phyloP scores from a whole-genome alignment of 2,797 vertebrate genomes.

The Pelochelys cantorii region DNA sequence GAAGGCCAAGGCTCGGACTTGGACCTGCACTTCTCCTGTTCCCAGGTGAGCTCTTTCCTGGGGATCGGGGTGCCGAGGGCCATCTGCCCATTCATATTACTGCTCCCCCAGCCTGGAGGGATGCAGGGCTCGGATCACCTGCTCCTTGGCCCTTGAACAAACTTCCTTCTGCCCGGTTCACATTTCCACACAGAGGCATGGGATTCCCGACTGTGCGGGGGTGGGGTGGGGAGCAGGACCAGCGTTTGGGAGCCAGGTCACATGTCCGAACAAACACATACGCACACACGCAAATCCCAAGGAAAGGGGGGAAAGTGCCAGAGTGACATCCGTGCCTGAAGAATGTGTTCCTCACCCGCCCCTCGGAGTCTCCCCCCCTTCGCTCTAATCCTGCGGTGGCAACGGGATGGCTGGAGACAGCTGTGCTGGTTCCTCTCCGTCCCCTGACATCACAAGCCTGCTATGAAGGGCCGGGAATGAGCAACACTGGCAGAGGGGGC shows the following conservation, averaged over 20 bases:
- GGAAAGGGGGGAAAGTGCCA: background rate
- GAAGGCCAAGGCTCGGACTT: background rate
- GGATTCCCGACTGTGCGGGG: background rate
- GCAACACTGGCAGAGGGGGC: background rate
- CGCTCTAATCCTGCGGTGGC: constrained; percentile 61
- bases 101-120: background rate
- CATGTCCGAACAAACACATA: background rate
- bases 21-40: background rate
- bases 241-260: background rate
- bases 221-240: background rate
- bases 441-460: constrained; percentile 49
- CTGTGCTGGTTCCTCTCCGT: constrained; percentile 57
- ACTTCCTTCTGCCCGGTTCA: background rate
- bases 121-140: background rate
- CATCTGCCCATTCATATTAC: background rate
- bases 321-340: constrained; percentile 62
- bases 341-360: constrained; percentile 70
- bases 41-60: background rate
- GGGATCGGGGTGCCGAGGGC: background rate
- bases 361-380: constrained; percentile 22
- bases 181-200: background rate
- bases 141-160: background rate
- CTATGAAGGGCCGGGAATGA: constrained; percentile 14
- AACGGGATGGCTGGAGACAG: constrained; percentile 75
- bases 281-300: background rate